These are phyloP conservation scores for Otolemur garnettii DNA, from an alignment of 2,113 vertebrate species.

Conservation along the genomic window DNA sequence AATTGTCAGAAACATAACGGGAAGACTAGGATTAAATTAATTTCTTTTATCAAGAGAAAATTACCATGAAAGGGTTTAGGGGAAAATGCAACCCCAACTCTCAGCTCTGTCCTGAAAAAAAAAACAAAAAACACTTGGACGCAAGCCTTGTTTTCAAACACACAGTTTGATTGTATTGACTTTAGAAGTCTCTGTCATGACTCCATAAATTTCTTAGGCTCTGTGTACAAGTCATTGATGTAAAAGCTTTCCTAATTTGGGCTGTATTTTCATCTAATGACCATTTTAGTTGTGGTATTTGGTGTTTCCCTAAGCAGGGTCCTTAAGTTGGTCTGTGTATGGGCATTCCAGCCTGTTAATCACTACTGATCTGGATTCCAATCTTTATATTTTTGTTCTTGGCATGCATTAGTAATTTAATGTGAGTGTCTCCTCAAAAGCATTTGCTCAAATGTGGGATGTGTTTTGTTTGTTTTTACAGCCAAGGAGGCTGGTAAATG, in stretches of 20 bases:
- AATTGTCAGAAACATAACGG: conserved; percentile 76
- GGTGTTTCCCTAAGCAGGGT: neutral
- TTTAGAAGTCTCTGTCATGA: neutral
- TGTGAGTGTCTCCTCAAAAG: neutral
- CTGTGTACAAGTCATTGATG: neutral
- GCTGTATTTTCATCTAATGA: conserved; percentile 14
- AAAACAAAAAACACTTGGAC: neutral
- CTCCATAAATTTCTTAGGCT: conserved; percentile 1
- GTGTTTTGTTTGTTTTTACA: conserved; percentile 59
- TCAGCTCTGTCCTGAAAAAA: conserved; percentile 26
- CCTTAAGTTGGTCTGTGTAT: neutral
- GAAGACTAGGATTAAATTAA: conserved; percentile 66
- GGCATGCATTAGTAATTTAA: conserved; percentile 54
- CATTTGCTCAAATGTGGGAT: neutral
- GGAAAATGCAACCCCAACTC: neutral
- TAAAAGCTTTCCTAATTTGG: neutral
- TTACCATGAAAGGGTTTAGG: neutral
- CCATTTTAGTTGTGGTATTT: conserved; percentile 39
- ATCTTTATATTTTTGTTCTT: conserved; percentile 64
- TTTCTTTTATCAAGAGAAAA: conserved; percentile 67
- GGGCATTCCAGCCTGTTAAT: conserved; percentile 23
- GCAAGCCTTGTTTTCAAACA: conserved; percentile 21
- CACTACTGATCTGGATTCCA: conserved; percentile 22
- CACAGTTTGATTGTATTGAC: neutral
- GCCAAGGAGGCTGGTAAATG: neutral